A percentile compares a stretch with the other conserved stretches of the same genome.
phyloP scores from a whole-genome alignment of 2,797 vertebrate species.

The Lepilemur ruficaudatus region DNA sequence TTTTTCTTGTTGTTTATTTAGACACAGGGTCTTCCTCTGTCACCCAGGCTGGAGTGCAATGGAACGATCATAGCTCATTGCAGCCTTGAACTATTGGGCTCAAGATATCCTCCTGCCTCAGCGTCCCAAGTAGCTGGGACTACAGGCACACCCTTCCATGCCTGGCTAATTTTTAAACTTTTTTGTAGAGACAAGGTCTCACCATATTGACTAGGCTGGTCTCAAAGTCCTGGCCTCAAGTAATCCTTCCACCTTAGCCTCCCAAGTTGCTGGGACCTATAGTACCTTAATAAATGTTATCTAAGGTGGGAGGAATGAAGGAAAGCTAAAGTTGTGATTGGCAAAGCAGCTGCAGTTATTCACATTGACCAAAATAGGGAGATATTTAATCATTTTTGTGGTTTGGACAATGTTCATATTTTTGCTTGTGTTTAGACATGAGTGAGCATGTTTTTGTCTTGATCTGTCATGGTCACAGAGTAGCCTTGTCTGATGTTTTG shows the following conservation, averaged over 20 bases:
- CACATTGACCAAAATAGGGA: not conserved
- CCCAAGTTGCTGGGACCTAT: not conserved
- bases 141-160: not conserved
- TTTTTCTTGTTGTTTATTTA: not conserved
- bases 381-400: not conserved
- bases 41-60: not conserved
- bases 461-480: not conserved
- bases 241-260: not conserved
- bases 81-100: not conserved
- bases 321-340: not conserved
- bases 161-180: not conserved
- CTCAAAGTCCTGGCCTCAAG: not conserved
- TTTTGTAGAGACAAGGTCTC: not conserved
- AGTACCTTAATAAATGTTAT: not conserved
- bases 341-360: not conserved
- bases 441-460: not conserved
- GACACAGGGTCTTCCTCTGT: not conserved
- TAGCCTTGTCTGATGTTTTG: not conserved
- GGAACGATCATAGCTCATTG: not conserved
- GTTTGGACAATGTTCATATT: not conserved
- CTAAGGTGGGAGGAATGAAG: not conserved
- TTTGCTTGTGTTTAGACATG: not conserved
- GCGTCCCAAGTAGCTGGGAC: not conserved
- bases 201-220: not conserved
- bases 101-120: not conserved